Evolutionary conservation across 1,140 invertebrate species (phyloP).

Genomic region (Sycophila sp.): DNA sequence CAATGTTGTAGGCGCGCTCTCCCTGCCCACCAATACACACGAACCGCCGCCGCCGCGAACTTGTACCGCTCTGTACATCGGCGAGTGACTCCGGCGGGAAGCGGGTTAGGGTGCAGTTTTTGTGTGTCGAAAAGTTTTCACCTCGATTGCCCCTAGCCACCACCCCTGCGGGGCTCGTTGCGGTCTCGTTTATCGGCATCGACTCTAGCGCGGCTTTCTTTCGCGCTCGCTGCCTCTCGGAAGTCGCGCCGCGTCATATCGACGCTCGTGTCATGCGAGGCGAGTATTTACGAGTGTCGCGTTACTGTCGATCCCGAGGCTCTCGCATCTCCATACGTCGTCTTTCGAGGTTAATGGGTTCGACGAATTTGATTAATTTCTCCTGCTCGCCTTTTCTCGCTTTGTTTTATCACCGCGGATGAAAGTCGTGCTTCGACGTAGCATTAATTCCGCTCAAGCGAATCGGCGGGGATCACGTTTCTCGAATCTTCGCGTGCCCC

Average conservation of each 20-base stretch:
- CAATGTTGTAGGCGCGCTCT: neutral
- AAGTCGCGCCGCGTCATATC: neutral
- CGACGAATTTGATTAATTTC: conserved; percentile 1
- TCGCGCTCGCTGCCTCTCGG: neutral
- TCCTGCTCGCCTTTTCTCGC: neutral
- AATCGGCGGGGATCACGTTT: neutral
- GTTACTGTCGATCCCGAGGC: conserved; percentile 15
- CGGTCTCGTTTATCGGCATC: conserved; percentile 11
- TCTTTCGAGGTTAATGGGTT: neutral
- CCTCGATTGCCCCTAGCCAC: neutral
- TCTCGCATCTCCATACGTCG: neutral
- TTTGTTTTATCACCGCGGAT: too few species aligned
- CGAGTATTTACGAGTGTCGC: conserved; percentile 22
- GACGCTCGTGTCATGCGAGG: neutral
- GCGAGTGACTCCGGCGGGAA: neutral
- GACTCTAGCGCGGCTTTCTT: too few species aligned
- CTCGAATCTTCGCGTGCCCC: neutral
- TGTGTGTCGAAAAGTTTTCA: neutral
- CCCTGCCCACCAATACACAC: too few species aligned
- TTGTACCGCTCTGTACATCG: neutral
- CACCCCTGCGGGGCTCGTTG: too few species aligned
- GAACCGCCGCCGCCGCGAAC: neutral
- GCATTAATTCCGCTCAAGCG: neutral
- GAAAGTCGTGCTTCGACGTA: too few species aligned
- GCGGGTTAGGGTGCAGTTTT: neutral